phyloP scores from a whole-genome alignment of 2,888 invertebrate genomes.

The Eurytoma adleriae region DNA sequence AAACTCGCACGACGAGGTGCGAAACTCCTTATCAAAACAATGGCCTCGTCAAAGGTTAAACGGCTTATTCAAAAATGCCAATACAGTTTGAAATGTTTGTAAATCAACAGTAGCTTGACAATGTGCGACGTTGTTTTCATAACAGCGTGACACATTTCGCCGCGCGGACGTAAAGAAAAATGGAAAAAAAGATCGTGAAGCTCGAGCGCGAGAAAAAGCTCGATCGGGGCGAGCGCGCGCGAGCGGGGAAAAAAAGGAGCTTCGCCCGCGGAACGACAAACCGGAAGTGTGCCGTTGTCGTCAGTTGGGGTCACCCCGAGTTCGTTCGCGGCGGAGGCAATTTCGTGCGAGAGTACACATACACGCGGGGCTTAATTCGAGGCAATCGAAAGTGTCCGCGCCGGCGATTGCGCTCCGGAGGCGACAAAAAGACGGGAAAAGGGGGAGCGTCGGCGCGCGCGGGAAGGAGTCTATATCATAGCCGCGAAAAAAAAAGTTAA shows the following conservation, averaged over 20 bases:
- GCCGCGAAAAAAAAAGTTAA: constrained; percentile 23
- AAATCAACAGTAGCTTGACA: neutral
- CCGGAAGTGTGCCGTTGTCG: constrained; percentile 55
- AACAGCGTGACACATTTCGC: constrained; percentile 18
- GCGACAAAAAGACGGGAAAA: constrained; percentile 9
- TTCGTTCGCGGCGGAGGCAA: constrained; percentile 43
- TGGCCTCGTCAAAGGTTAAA: neutral
- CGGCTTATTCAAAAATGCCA: neutral
- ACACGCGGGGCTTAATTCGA: constrained; percentile 44
- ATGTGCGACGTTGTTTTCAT: constrained; percentile 8
- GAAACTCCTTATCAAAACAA: neutral
- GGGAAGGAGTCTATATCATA: neutral
- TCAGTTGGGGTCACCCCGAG: constrained; percentile 43
- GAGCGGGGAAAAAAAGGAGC: constrained; percentile 1
- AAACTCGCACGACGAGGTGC: neutral
- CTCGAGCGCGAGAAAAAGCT: neutral
- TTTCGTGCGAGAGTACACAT: constrained; percentile 16
- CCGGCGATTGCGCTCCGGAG: neutral
- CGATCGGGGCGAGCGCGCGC: no score
- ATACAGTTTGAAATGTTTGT: neutral
- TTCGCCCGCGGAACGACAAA: constrained; percentile 19
- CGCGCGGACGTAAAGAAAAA: neutral
- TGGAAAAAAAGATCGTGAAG: neutral
- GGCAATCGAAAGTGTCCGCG: constrained; percentile 34
- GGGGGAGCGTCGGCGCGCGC: neutral